Conservation (phyloP, 2,797 vertebrate species). For the Sternotherus odoratus region DNA sequence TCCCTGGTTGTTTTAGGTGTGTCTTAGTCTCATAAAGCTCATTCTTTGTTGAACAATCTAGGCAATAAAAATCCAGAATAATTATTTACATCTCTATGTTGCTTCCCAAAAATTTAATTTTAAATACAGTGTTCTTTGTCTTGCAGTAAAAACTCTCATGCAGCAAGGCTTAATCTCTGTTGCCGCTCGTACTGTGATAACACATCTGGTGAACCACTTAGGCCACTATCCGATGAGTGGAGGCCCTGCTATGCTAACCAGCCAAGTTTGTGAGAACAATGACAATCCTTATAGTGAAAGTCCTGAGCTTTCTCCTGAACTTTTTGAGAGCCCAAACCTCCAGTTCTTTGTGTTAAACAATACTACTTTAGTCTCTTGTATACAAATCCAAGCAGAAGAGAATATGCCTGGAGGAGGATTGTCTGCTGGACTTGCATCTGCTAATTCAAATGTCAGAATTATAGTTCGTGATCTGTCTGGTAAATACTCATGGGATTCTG, state of each 20-base stretch:
- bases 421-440: constrained; percentile 93
- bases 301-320: constrained; percentile 94
- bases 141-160: constrained; percentile 93
- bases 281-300: constrained; percentile 97
- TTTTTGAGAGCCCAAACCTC: constrained; percentile 97
- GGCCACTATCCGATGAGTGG: constrained; percentile 98
- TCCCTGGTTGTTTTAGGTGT: neutral
- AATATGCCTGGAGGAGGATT: constrained; percentile 94
- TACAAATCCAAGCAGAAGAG: constrained; percentile 93
- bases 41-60: neutral
- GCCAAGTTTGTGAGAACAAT: constrained; percentile 97
- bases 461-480: constrained; percentile 96
- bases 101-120: neutral
- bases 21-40: neutral
- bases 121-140: constrained; percentile 38
- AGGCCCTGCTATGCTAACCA: constrained; percentile 96
- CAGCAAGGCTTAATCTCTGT: constrained; percentile 97
- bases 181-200: constrained; percentile 96
- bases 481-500: constrained; percentile 98
- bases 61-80: neutral
- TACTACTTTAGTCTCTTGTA: constrained; percentile 93
- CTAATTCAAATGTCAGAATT: constrained; percentile 92
- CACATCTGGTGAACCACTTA: constrained; percentile 96
- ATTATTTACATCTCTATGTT: neutral
- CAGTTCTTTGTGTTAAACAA: constrained; percentile 97